Conservation (phyloP, 2,113 vertebrate genomes). For the Scomber colias region DNA sequence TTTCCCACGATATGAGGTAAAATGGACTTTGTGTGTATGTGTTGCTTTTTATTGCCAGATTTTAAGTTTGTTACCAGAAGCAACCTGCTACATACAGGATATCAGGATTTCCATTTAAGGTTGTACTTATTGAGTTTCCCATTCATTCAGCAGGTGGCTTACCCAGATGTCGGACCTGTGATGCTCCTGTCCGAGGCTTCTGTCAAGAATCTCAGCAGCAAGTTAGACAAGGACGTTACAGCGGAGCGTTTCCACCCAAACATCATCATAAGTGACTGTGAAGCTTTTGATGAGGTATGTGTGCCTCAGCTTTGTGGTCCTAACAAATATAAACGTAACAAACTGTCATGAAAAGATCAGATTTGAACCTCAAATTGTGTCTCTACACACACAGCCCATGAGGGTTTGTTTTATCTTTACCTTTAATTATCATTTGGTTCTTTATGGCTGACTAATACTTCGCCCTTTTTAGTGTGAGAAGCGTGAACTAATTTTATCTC, state of each 20-base stretch:
- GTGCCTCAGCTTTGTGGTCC: neutral
- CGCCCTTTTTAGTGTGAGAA: slow-evolving; percentile 57
- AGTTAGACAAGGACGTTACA: slow-evolving; percentile 85
- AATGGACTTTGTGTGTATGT: too few relatives aligned
- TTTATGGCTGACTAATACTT: slow-evolving; percentile 58
- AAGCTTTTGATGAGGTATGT: slow-evolving; percentile 90
- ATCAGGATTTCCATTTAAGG: neutral
- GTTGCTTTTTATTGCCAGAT: too few relatives aligned
- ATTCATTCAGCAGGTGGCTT: slow-evolving; percentile 85
- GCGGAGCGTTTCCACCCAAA: slow-evolving; percentile 90
- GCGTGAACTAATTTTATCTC: slow-evolving; percentile 68
- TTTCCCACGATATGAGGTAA: slow-evolving; percentile 73
- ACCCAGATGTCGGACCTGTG: slow-evolving; percentile 87
- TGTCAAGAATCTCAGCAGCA: slow-evolving; percentile 87
- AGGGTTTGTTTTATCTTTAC: slow-evolving; percentile 21
- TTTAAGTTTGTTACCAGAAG: neutral
- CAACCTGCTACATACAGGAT: neutral
- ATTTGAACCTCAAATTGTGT: neutral
- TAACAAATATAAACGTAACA: neutral
- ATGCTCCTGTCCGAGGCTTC: slow-evolving; percentile 93
- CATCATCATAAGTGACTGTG: slow-evolving; percentile 89
- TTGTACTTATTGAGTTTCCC: neutral
- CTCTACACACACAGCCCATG: neutral
- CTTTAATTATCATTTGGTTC: slow-evolving; percentile 16
- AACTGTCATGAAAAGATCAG: neutral